Percentiles rank a stretch among this genome's conserved stretches.
phyloP scores from a whole-genome alignment of 2,113 vertebrate species.

The Malurus alboscapulatus region DNA sequence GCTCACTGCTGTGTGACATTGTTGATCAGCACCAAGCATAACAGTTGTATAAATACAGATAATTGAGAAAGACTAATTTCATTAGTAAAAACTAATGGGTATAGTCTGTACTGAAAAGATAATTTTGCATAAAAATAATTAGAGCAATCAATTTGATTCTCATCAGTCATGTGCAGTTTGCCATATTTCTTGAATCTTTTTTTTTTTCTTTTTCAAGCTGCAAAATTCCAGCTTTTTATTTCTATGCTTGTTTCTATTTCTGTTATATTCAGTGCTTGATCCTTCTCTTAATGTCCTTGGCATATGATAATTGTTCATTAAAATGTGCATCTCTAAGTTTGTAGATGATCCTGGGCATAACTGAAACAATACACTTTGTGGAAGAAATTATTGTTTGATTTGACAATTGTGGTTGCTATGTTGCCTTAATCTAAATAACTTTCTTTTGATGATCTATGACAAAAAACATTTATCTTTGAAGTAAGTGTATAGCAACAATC shows the following conservation, averaged over 20 bases:
- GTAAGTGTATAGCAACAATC: background rate
- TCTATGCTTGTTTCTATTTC: background rate
- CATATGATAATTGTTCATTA: background rate
- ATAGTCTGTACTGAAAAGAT: background rate
- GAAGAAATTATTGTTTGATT: background rate
- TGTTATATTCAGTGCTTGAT: background rate
- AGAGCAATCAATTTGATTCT: background rate
- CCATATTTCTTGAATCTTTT: background rate
- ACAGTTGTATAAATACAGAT: background rate
- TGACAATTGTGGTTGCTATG: background rate
- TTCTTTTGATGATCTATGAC: background rate
- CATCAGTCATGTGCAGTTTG: background rate
- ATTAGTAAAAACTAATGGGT: background rate
- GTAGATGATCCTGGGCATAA: background rate
- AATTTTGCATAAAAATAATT: background rate
- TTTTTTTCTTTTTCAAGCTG: background rate
- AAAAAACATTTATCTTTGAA: background rate
- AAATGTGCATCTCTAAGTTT: background rate
- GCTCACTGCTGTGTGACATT: background rate
- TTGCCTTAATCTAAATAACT: background rate
- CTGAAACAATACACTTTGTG: background rate
- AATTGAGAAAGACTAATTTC: background rate
- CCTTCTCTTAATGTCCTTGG: background rate
- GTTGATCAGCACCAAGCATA: background rate
- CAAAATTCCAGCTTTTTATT: background rate